These are phyloP conservation scores for Epizoanthus fatuus DNA, from an alignment of 92 coral and sea anemone species.

Conservation along the genomic window DNA sequence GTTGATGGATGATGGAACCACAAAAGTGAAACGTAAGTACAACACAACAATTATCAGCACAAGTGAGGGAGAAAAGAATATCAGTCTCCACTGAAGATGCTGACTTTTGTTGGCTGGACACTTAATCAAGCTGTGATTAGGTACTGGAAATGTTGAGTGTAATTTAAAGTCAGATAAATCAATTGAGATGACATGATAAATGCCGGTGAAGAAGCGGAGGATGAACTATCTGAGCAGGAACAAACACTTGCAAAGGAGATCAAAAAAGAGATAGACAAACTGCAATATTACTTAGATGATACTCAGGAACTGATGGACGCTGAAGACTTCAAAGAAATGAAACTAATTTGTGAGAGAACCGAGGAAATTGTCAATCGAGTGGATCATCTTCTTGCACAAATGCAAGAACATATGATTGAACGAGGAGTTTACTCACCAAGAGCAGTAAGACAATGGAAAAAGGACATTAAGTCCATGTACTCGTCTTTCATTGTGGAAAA, in stretches of 20 bases:
- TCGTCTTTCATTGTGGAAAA: slow-evolving; percentile 54
- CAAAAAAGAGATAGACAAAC: slow-evolving; percentile 64
- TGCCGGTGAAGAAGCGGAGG: too few species aligned
- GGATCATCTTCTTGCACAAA: slow-evolving; percentile 53
- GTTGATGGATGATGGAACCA: slow-evolving; percentile 25
- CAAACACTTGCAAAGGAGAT: slow-evolving; percentile 50
- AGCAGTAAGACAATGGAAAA: slow-evolving; percentile 70
- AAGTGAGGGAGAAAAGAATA: slow-evolving; percentile 8
- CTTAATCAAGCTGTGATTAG: too few species aligned
- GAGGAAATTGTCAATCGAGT: slow-evolving; percentile 55
- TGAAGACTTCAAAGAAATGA: slow-evolving; percentile 58
- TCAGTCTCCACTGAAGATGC: too few species aligned
- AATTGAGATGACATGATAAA: too few species aligned
- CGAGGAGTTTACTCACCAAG: slow-evolving; percentile 48
- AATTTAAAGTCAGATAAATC: too few species aligned
- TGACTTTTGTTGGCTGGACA: too few species aligned
- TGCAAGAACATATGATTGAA: slow-evolving; percentile 68
- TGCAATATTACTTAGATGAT: slow-evolving; percentile 69
- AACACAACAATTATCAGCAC: slow-evolving; percentile 19
- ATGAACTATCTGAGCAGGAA: too few species aligned
- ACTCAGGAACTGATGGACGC: slow-evolving; percentile 44
- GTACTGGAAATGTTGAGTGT: too few species aligned
- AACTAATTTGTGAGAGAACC: slow-evolving; percentile 37
- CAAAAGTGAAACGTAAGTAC: background rate
- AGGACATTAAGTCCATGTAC: slow-evolving; percentile 52